Conservation (phyloP, 2,113 vertebrate genomes). For the Ochotona curzoniae region DNA sequence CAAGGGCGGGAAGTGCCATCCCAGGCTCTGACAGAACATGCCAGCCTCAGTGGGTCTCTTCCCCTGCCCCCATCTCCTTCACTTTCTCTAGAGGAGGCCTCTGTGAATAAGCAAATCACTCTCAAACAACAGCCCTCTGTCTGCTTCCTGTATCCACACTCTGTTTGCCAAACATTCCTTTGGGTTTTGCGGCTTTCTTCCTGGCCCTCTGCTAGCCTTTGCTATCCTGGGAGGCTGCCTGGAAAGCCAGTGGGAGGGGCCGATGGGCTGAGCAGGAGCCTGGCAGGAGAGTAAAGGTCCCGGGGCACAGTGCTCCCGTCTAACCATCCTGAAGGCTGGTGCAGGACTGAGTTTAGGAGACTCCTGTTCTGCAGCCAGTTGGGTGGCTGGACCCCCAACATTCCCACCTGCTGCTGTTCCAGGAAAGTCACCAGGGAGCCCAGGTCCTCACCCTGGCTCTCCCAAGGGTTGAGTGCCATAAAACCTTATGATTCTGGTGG, state of each 20-base stretch:
- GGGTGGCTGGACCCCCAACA: background rate
- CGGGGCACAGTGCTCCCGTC: background rate
- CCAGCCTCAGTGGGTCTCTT: fast-evolving
- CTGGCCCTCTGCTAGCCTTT: background rate
- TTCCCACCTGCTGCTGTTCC: background rate
- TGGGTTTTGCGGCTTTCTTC: constrained; percentile 17
- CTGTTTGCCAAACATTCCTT: constrained; percentile 53
- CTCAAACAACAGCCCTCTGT: constrained; percentile 37
- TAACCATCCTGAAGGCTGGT: background rate
- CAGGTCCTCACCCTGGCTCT: background rate
- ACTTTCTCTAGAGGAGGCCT: background rate
- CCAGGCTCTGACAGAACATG: background rate
- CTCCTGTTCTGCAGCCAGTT: background rate
- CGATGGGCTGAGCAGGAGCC: background rate
- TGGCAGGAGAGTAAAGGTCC: too few species aligned
- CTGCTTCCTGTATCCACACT: constrained; percentile 51
- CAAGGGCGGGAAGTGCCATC: background rate
- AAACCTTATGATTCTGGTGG: background rate
- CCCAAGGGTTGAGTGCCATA: background rate
- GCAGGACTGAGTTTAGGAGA: background rate
- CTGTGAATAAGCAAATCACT: constrained; percentile 47
- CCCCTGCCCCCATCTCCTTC: fast-evolving
- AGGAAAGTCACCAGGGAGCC: background rate
- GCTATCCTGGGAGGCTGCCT: background rate
- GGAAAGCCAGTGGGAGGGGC: background rate